These are phyloP conservation scores for Cyclura pinguis DNA, from an alignment of 2,797 vertebrate species.

Conservation along the genomic window DNA sequence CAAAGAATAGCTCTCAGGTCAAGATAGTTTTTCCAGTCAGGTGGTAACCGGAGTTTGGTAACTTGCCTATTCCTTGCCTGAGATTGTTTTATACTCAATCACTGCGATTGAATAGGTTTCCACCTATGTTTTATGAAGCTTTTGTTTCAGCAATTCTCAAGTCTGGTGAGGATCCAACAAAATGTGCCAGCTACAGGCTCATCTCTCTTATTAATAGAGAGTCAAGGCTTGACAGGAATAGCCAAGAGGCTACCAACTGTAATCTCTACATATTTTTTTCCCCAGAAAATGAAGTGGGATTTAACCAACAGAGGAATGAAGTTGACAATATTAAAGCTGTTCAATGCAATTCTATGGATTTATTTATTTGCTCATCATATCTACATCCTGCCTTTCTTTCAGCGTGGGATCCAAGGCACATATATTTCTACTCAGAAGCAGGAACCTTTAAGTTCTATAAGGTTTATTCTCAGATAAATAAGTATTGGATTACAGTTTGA, in stretches of 20 bases:
- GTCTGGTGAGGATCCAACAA: neutral
- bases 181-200: neutral
- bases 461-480: neutral
- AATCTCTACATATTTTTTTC: neutral
- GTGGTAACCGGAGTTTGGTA: neutral
- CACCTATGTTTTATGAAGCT: constrained; percentile 1
- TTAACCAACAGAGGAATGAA: neutral
- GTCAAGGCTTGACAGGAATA: neutral
- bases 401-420: neutral
- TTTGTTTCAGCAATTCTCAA: neutral
- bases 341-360: neutral
- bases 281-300: neutral
- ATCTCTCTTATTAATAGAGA: constrained; percentile 9
- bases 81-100: neutral
- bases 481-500: neutral
- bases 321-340: neutral
- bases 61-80: too few species aligned
- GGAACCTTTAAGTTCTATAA: neutral
- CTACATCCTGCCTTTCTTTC: too few species aligned
- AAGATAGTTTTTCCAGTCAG: neutral
- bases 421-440: neutral
- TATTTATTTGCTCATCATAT: too few species aligned
- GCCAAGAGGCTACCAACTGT: neutral
- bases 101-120: neutral
- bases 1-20: neutral